Evolutionary conservation across 2,113 vertebrate species (phyloP).

Genomic region (Toxotes jaculatrix): DNA sequence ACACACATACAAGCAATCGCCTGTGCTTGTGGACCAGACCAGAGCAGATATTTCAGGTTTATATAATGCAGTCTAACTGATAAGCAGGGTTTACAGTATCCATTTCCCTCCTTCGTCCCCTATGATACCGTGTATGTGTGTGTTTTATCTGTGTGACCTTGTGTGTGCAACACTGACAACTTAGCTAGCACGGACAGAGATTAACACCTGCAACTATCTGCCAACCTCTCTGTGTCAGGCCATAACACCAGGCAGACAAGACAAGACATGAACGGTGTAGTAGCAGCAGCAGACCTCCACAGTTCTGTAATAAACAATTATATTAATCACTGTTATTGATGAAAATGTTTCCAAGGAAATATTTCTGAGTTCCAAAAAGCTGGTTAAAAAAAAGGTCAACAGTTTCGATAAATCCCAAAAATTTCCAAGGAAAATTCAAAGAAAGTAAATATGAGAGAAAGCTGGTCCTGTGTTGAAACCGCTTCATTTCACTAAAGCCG

Average conservation of each 20-base stretch:
- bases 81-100: conserved; percentile 15
- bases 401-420: neutral
- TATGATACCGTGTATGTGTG: neutral
- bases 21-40: neutral
- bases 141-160: conserved; percentile 47
- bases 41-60: conserved; percentile 31
- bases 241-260: neutral
- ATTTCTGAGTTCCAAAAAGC: neutral
- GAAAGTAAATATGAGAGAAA: conserved; percentile 8
- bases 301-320: conserved; percentile 18
- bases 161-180: conserved; percentile 22
- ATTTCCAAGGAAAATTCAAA: neutral
- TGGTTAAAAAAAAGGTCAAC: neutral
- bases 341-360: conserved; percentile 2
- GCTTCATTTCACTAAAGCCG: conserved; percentile 1
- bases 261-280: neutral
- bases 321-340: neutral
- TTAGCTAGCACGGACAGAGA: conserved; percentile 13
- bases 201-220: conserved; percentile 58
- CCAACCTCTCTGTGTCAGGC: conserved; percentile 14
- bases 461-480: conserved; percentile 11
- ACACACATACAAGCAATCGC: neutral
- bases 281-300: neutral
- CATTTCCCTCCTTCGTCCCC: neutral
- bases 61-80: conserved; percentile 27